phyloP scores from a whole-genome alignment of 2,888 invertebrate species.

The Thumatha senex region DNA sequence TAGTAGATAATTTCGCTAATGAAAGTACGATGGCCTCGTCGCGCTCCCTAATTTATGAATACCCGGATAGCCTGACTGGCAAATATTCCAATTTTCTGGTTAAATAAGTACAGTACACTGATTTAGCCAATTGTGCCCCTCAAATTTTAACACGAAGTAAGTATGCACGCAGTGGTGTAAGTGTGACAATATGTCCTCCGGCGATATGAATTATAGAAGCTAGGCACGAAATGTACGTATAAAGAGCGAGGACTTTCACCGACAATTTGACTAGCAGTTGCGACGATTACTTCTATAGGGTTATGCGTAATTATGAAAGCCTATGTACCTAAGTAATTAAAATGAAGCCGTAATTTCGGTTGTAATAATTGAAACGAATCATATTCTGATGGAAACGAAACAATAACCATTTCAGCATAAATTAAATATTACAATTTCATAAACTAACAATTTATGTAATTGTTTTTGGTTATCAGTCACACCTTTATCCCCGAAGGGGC shows the following conservation, averaged over 20 bases:
- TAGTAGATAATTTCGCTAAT: conserved; percentile 74
- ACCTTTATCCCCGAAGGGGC: no score
- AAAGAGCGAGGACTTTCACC: conserved; percentile 48
- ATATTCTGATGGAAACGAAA: conserved; percentile 5
- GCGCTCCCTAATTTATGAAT: conserved; percentile 47
- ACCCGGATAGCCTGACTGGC: conserved; percentile 28
- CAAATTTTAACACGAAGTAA: conserved; percentile 24
- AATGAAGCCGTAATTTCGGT: conserved; percentile 15
- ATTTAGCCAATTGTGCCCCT: conserved; percentile 41
- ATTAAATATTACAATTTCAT: not conserved
- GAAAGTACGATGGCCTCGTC: conserved; percentile 57
- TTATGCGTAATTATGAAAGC: conserved; percentile 26
- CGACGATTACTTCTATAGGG: conserved; percentile 22
- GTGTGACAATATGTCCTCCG: conserved; percentile 59
- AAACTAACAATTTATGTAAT: no score
- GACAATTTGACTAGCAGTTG: conserved; percentile 42
- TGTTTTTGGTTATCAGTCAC: no score
- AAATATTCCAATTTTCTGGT: conserved; percentile 40
- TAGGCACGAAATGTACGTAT: conserved; percentile 43
- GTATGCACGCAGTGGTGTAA: conserved; percentile 37
- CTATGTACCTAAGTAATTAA: conserved; percentile 33
- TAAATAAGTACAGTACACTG: conserved; percentile 43
- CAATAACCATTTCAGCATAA: not conserved
- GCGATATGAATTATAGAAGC: conserved; percentile 52
- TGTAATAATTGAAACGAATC: conserved; percentile 11